These are phyloP conservation scores for Heteropelma amictum DNA, from an alignment of 2,888 invertebrate genomes.

Conservation along the genomic window DNA sequence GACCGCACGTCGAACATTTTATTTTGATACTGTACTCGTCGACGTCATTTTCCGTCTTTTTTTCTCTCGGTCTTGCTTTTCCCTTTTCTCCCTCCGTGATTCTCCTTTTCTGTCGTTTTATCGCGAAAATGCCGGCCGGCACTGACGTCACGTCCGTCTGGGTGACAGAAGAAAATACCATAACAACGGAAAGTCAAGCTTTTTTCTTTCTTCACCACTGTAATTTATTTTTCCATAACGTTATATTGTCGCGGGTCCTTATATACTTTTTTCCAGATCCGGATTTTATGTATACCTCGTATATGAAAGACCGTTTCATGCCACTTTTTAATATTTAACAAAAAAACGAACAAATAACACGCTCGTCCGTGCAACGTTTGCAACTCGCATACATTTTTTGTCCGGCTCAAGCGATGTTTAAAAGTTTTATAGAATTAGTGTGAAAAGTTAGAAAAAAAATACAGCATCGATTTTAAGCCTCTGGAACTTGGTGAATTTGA, in stretches of 20 bases:
- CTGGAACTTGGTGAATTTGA: too few relatives aligned
- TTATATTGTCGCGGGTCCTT: neutral
- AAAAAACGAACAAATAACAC: neutral
- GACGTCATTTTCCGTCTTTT: slow-evolving; percentile 14
- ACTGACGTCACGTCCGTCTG: slow-evolving; percentile 46
- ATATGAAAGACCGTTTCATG: neutral
- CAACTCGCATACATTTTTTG: too few relatives aligned
- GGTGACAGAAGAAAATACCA: slow-evolving; percentile 24
- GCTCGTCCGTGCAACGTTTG: too few relatives aligned
- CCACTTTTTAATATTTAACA: neutral
- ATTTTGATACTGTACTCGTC: slow-evolving; percentile 32
- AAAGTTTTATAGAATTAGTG: too few relatives aligned
- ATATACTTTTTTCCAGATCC: neutral
- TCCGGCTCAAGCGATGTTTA: too few relatives aligned
- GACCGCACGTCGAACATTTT: slow-evolving; percentile 20
- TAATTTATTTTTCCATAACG: slow-evolving; percentile 13
- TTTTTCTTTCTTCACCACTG: slow-evolving; percentile 14
- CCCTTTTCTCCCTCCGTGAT: neutral
- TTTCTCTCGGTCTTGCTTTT: neutral
- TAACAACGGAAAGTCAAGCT: slow-evolving; percentile 7
- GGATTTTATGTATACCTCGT: slow-evolving; percentile 3
- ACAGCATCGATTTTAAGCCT: too few relatives aligned
- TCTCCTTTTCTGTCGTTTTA: slow-evolving; percentile 6
- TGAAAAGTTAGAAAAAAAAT: too few relatives aligned
- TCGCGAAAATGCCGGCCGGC: slow-evolving; percentile 39